Base-by-base conservation (phyloP, 2,797 vertebrate genomes). In the Pyrrhura leucotis region DNA sequence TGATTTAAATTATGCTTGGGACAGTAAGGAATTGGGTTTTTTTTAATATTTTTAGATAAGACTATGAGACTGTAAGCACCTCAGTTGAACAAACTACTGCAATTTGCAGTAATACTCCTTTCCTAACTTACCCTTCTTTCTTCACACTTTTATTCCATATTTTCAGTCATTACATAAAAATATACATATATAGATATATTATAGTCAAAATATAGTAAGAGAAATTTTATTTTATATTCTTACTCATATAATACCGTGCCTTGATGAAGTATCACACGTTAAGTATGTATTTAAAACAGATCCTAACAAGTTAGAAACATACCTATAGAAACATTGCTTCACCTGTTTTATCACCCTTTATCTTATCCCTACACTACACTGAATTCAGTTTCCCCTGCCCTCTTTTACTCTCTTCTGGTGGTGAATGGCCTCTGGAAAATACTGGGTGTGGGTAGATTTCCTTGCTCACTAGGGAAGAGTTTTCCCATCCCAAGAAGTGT, bases 401-500 rank as follows among this genome's bases (percentile, higher is more conserved):
- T 90, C 54, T 73, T 91, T 63, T 92, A 73, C 77, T 79, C 48
- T 92, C 29, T 23, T 86, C 39, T 31, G 59, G 25, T 59, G 39
- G 62, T 88, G 73, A 95, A 88, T 86, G 51, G 87, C 18, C 48
- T 90, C 84, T 97, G 95, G 96, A 87, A 95, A 97, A 88, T 89
- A 42, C 13, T 93, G 96, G 96, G 95, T 94, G 96, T 94, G 95
- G 88, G 86, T 45, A 90, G 74, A 97, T 74, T 96, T 97, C 96
- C 96, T 93, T 45, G 71, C 89, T 97, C 92, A 92, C 95, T 76
- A 53, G 96, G 95, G 96, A 96, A 96, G 63, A 94, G 80, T 94
- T 96, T 97, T 97, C 95, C 96, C 95, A 96, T 96, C 95, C 95
- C 95, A 96, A 96, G 95, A 72, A 78, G 7, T 15, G 47, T 65